Conservation (phyloP, 2,113 vertebrate species). For the Miniopterus natalensis region DNA sequence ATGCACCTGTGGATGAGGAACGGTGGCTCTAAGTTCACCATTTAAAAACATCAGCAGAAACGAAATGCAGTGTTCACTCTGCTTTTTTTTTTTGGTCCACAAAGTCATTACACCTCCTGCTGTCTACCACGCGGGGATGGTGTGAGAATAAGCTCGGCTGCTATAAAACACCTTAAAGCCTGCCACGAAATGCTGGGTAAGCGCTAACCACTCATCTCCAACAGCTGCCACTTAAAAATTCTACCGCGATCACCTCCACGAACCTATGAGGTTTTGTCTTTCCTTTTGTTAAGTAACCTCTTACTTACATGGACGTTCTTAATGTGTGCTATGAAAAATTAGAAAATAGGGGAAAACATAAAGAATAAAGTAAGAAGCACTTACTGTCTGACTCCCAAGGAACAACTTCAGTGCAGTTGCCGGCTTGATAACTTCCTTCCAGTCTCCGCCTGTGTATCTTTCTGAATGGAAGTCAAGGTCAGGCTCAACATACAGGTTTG, state of each 20-base stretch:
- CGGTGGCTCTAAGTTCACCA: background rate
- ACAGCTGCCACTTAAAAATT: background rate
- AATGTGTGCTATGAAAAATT: background rate
- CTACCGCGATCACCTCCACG: background rate
- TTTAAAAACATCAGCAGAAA: background rate
- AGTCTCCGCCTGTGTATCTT: background rate
- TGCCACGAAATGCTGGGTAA: constrained; percentile 55
- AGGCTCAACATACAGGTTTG: background rate
- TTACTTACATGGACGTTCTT: constrained; percentile 23
- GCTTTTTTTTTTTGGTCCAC: background rate
- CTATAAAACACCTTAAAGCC: background rate
- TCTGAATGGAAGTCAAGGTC: background rate
- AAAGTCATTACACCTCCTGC: constrained; percentile 39
- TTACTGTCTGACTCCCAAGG: background rate
- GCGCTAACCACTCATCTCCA: constrained; percentile 2
- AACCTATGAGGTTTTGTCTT: background rate
- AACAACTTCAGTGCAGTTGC: background rate
- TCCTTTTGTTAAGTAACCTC: constrained; percentile 22
- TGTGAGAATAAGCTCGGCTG: constrained; percentile 29
- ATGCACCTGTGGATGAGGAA: background rate
- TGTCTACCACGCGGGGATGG: background rate
- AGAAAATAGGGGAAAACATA: background rate
- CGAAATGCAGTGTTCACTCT: background rate
- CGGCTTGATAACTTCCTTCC: background rate
- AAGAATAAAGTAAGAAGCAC: constrained; percentile 31